A percentile compares a stretch with the other conserved stretches of the same genome.
phyloP scores from a whole-genome alignment of 2,888 invertebrate genomes.

The Thumatha senex region DNA sequence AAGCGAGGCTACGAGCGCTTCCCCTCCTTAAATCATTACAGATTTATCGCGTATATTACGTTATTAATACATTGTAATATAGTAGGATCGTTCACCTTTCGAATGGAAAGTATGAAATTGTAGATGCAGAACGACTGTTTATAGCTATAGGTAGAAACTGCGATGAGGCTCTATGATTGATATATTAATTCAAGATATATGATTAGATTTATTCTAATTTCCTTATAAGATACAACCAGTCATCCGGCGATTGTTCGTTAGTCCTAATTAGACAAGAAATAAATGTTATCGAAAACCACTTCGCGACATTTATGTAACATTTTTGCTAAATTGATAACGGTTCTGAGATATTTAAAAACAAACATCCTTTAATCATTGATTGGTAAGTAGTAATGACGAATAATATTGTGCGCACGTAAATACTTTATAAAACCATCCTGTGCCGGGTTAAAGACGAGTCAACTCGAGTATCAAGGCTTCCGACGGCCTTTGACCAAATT shows the following conservation, averaged over 20 bases:
- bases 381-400: neutral
- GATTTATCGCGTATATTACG: neutral
- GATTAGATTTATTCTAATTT: neutral
- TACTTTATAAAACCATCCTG: too few species aligned
- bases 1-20: too few species aligned
- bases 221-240: neutral
- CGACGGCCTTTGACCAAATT: too few species aligned
- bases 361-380: constrained; percentile 3
- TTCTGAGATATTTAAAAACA: constrained; percentile 8
- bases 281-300: constrained; percentile 12
- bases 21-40: too few species aligned
- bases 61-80: constrained; percentile 19
- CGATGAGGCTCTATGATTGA: neutral
- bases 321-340: constrained; percentile 9
- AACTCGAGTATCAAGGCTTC: too few species aligned
- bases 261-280: constrained; percentile 8
- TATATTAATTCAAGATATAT: neutral
- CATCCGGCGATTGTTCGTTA: neutral
- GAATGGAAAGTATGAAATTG: constrained; percentile 31
- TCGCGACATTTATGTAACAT: constrained; percentile 8
- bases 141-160: neutral
- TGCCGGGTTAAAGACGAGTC: too few species aligned
- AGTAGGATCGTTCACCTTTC: constrained; percentile 27
- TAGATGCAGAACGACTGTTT: neutral
- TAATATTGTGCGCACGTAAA: too few species aligned